Percentiles rank a stretch among this genome's conserved stretches.
Evolutionary conservation across 2,888 invertebrate species (phyloP).

Genomic region (Agrotis ipsilon): DNA sequence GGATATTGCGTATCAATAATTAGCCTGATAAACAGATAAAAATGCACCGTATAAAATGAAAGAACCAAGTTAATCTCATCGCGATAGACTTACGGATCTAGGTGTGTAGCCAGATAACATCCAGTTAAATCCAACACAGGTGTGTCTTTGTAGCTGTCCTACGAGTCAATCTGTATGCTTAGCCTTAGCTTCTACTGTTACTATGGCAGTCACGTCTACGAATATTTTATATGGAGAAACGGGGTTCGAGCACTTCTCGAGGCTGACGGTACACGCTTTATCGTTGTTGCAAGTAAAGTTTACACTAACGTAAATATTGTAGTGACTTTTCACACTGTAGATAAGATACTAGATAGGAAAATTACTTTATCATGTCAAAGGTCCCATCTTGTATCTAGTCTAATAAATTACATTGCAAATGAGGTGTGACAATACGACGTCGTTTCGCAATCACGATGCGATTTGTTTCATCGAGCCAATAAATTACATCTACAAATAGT

Average conservation of each 20-base stretch:
- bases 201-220: slow-evolving; percentile 48
- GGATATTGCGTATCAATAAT: slow-evolving; percentile 20
- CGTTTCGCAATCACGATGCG: slow-evolving; percentile 12
- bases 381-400: slow-evolving; percentile 13
- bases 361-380: slow-evolving; percentile 24
- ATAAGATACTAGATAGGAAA: slow-evolving; percentile 26
- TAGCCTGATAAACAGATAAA: slow-evolving; percentile 33
- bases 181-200: slow-evolving; percentile 25
- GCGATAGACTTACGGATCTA: slow-evolving; percentile 6
- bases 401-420: slow-evolving; percentile 26
- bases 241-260: slow-evolving; percentile 21
- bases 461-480: slow-evolving; percentile 18
- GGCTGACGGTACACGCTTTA: slow-evolving; percentile 5
- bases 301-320: slow-evolving; percentile 18
- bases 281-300: slow-evolving; percentile 19
- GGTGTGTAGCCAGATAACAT: slow-evolving; percentile 32
- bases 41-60: slow-evolving; percentile 20
- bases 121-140: slow-evolving; percentile 24
- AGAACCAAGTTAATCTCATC: slow-evolving; percentile 5
- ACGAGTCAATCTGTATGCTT: slow-evolving; percentile 34
- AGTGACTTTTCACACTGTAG: slow-evolving; percentile 13
- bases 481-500: slow-evolving; percentile 33
- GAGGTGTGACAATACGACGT: slow-evolving; percentile 21
- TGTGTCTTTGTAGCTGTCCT: slow-evolving; percentile 24
- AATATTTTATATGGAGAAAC: slow-evolving; percentile 50